Evolutionary conservation across 2,797 vertebrate genomes (phyloP).

Genomic region (Characodon lateralis): DNA sequence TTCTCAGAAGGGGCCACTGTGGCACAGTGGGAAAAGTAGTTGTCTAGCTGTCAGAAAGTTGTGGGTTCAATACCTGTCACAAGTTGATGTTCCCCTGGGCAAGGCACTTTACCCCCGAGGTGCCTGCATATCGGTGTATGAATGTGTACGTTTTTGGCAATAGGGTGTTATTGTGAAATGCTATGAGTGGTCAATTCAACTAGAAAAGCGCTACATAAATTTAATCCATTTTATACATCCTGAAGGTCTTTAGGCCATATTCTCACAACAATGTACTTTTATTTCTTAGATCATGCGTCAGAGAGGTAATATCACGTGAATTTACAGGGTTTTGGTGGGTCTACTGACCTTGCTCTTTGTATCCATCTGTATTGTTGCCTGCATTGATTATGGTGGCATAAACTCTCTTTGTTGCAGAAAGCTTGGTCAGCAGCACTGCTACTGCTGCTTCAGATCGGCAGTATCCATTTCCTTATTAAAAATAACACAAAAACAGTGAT

Average conservation of each 20-base stretch:
- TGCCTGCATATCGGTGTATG: no score
- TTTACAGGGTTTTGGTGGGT: neutral
- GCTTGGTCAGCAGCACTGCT: slow-evolving; percentile 87
- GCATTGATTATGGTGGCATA: slow-evolving; percentile 93
- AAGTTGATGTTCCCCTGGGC: no score
- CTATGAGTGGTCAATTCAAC: neutral
- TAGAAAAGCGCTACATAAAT: neutral
- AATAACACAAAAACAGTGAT: neutral
- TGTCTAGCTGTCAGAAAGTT: no score
- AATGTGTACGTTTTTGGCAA: no score
- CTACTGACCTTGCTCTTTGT: slow-evolving; percentile 92
- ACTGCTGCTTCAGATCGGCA: slow-evolving; percentile 94
- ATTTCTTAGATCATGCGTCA: neutral
- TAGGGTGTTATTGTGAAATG: neutral
- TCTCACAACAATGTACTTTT: neutral
- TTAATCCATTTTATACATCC: neutral
- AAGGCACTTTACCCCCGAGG: no score
- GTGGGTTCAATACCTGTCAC: no score
- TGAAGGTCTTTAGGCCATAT: neutral
- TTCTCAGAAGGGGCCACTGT: no score
- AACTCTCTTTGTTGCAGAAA: slow-evolving; percentile 87
- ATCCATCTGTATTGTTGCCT: slow-evolving; percentile 94
- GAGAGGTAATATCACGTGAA: neutral
- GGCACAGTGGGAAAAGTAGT: no score
- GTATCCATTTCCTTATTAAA: slow-evolving; percentile 88